phyloP scores from a whole-genome alignment of 2,797 vertebrate species.

The Acipenser ruthenus region DNA sequence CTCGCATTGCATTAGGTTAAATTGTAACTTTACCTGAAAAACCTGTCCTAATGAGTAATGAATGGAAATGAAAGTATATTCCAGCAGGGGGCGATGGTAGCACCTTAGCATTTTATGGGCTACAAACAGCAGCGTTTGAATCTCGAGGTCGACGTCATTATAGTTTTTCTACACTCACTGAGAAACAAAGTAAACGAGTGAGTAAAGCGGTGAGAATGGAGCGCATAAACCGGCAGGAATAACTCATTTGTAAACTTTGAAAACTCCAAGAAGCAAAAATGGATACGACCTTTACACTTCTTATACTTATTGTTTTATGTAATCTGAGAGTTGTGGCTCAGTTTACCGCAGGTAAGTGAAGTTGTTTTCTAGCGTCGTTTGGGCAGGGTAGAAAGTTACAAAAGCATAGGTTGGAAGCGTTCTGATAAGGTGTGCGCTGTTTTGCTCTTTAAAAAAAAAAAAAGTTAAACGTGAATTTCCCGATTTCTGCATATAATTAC shows the following conservation, averaged over 20 bases:
- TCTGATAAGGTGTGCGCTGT: slow-evolving; percentile 14
- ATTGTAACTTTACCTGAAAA: background rate
- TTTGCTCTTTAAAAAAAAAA: slow-evolving; percentile 3
- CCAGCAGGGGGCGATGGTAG: slow-evolving; percentile 35
- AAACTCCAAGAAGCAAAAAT: slow-evolving; percentile 26
- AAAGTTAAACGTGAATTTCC: too few species aligned
- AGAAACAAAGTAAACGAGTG: slow-evolving; percentile 35
- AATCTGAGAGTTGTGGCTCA: slow-evolving; percentile 24
- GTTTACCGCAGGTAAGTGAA: slow-evolving; percentile 33
- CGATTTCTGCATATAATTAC: too few species aligned
- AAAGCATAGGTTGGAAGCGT: slow-evolving; percentile 3
- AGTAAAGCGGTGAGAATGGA: slow-evolving; percentile 30
- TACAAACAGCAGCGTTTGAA: slow-evolving; percentile 20
- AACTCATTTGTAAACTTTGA: slow-evolving; percentile 28
- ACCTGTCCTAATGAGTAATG: background rate
- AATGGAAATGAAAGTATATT: background rate
- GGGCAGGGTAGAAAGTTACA: slow-evolving; percentile 22
- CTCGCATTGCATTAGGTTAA: background rate
- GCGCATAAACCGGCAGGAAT: slow-evolving; percentile 31
- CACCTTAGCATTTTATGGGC: slow-evolving; percentile 9
- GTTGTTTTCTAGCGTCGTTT: slow-evolving; percentile 4
- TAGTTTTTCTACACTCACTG: slow-evolving; percentile 21
- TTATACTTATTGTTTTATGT: slow-evolving; percentile 19
- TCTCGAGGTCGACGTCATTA: slow-evolving; percentile 31
- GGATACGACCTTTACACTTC: slow-evolving; percentile 21